Evolutionary conservation across 2,797 vertebrate genomes (phyloP).

Genomic region (Fistularia commersonii): DNA sequence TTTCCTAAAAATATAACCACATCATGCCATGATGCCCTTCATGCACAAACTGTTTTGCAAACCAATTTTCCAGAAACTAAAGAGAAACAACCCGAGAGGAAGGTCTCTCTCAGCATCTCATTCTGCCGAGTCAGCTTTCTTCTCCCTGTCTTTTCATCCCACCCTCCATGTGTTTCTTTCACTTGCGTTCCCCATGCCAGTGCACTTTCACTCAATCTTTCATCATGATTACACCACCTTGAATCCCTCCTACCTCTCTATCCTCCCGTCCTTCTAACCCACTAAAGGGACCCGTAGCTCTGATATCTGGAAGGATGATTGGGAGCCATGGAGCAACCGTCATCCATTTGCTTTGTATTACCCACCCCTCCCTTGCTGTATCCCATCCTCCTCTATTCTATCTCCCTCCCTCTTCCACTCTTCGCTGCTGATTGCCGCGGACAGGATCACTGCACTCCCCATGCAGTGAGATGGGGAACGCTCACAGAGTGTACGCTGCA

Average conservation of each 20-base stretch:
- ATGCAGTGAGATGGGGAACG: constrained; percentile 46
- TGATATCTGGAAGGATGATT: constrained; percentile 39
- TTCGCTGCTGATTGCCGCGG: constrained; percentile 23
- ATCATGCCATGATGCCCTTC: no score
- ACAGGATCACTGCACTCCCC: constrained; percentile 45
- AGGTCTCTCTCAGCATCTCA: constrained; percentile 49
- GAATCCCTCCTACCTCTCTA: not conserved
- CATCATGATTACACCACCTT: constrained; percentile 21
- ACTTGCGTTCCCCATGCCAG: constrained; percentile 32
- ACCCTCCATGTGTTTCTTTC: constrained; percentile 17
- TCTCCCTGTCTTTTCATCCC: constrained; percentile 15
- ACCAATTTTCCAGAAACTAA: constrained; percentile 27
- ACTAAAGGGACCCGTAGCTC: constrained; percentile 31
- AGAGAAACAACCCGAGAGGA: constrained; percentile 15
- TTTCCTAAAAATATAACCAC: no score
- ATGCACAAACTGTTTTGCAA: not conserved
- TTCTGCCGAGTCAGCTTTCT: constrained; percentile 68
- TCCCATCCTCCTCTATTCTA: not conserved
- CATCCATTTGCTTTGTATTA: constrained; percentile 46
- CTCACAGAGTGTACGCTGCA: constrained; percentile 39
- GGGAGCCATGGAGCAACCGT: constrained; percentile 61
- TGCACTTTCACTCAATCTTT: constrained; percentile 39
- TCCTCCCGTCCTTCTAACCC: constrained; percentile 8
- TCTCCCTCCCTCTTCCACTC: constrained; percentile 22
- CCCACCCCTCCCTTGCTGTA: constrained; percentile 17